phyloP scores from a whole-genome alignment of 2,113 vertebrate genomes.

The Apistogramma diplotaenia region DNA sequence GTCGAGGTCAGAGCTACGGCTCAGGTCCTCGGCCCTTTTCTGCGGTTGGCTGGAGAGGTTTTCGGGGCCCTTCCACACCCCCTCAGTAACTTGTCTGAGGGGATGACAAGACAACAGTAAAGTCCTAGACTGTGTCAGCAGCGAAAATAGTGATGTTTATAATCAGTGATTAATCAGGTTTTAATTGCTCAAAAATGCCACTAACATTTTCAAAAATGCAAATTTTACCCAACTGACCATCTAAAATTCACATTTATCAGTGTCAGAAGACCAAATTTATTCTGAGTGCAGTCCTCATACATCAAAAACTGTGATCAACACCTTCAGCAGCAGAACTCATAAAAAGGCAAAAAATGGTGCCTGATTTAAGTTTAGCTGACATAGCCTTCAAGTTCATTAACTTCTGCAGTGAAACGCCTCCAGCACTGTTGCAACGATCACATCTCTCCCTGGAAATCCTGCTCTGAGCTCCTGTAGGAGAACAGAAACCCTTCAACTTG shows the following conservation, averaged over 20 bases:
- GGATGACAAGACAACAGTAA: slow-evolving; percentile 9
- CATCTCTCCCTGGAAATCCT: neutral
- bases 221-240: too few relatives aligned
- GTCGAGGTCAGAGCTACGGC: slow-evolving; percentile 84
- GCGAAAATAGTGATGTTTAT: neutral
- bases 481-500: neutral
- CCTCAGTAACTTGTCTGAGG: slow-evolving; percentile 87
- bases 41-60: slow-evolving; percentile 80
- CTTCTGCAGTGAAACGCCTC: neutral
- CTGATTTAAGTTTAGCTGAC: accelerated
- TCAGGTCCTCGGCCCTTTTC: slow-evolving; percentile 82
- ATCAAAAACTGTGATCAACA: neutral
- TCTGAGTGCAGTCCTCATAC: neutral
- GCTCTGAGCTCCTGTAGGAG: neutral
- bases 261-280: too few relatives aligned
- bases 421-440: neutral
- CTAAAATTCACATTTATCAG: too few relatives aligned
- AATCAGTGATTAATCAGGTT: neutral
- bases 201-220: too few relatives aligned
- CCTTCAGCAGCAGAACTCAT: accelerated
- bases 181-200: too few relatives aligned
- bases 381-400: neutral
- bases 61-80: slow-evolving; percentile 82
- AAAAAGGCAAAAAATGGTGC: neutral
- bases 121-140: neutral